phyloP scores from a whole-genome alignment of 2,113 vertebrate species.

The Castor canadensis region DNA sequence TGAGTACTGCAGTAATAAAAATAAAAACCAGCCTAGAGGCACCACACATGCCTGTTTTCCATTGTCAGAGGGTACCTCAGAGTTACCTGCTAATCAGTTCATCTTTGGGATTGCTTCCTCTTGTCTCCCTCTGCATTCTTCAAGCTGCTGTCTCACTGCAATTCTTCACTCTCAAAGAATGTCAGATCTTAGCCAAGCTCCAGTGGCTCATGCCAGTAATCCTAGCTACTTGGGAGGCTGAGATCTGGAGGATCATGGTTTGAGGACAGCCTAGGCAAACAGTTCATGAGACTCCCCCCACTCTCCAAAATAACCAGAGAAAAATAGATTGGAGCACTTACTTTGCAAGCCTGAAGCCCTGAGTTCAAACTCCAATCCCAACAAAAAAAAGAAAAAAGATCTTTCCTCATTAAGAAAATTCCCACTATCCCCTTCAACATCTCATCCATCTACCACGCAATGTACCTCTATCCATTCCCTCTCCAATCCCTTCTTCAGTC shows the following conservation, averaged over 20 bases:
- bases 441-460: neutral
- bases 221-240: no score
- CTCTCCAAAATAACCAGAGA: no score
- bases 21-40: neutral
- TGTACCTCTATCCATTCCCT: neutral
- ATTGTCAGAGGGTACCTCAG: neutral
- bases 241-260: no score
- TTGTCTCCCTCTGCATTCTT: neutral
- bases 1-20: neutral
- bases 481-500: neutral
- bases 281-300: no score
- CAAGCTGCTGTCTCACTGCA: neutral
- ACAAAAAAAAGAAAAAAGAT: no score
- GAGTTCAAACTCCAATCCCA: no score
- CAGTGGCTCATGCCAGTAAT: no score
- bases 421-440: neutral
- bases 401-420: neutral
- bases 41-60: rapidly evolving
- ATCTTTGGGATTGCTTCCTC: neutral
- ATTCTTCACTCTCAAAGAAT: neutral
- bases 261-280: no score
- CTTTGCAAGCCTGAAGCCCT: no score
- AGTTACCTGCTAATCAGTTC: neutral
- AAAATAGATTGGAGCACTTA: no score
- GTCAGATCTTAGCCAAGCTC: no score